Base-by-base conservation (phyloP, 2,888 invertebrate genomes). In the Luperina nickerlii region DNA sequence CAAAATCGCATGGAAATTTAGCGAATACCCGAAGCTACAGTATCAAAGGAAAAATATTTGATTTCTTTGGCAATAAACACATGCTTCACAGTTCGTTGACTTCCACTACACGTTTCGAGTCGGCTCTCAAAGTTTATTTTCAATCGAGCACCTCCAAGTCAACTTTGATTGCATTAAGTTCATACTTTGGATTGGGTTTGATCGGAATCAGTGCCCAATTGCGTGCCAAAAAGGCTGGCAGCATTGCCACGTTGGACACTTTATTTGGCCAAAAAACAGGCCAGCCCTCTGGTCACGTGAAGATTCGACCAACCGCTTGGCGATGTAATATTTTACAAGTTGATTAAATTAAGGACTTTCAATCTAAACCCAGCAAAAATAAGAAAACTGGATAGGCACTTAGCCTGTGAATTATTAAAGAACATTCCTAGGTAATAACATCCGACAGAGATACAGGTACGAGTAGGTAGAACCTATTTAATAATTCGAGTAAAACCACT, bases 1-100 rank as follows among this genome's bases (percentile, higher is more conserved):
- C 62, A 74, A 84, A 87, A 87, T 85, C 15, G 63, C 63, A 70
- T 62, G 72, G 72, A 80, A 87, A 87, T 63, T 73, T 69, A n/a
- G 54, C 73, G 74, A 76, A 66, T 60, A 60, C 54, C 72, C 45
- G 54, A 48, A 70, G 77, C 32, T 87, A 67, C 24, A 42, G 72
- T 77, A 80, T 84, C 75, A 87, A 84, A 85, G 76, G 74, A 32
- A 69, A 87, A 76, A 82, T 82, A 77, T 82, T 82, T 88, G 82
- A 79, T 79, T 85, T 85, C 74, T 76, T 84, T 75, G 75, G 75
- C 77, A 87, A 82, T 88, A 79, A 76, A 76, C 86, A 81, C 76
- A 78, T 79, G 74, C 74, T 85, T 88, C 77, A 66, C 86, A 85
- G 88, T 87, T 86, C 86, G 79, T 82, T 88, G 88, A 38, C 73